These are phyloP conservation scores for Eucera pruinosa DNA, from an alignment of 2,888 invertebrate species.

Conservation along the genomic window DNA sequence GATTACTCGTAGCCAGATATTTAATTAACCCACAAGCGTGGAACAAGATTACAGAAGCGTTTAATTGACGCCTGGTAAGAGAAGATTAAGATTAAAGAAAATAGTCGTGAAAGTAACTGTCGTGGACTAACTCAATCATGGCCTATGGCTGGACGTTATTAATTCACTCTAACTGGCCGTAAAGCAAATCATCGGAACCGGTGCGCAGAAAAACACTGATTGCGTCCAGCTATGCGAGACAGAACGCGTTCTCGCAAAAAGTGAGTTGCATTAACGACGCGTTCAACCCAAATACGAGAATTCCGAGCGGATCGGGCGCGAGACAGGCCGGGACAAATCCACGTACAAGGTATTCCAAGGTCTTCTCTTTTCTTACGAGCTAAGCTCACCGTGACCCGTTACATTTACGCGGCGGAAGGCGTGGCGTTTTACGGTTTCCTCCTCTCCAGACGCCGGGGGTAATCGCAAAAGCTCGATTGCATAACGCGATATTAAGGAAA, in stretches of 20 bases:
- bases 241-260: background rate
- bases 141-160: slow-evolving; percentile 4
- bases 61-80: background rate
- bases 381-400: slow-evolving; percentile 63
- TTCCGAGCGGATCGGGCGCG: slow-evolving; percentile 35
- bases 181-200: slow-evolving; percentile 8
- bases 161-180: slow-evolving; percentile 13
- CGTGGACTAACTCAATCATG: slow-evolving; percentile 12
- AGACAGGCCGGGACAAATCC: slow-evolving; percentile 34
- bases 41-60: background rate
- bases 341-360: slow-evolving; percentile 57
- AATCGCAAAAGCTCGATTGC: slow-evolving; percentile 53
- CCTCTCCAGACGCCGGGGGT: slow-evolving; percentile 35
- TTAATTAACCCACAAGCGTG: background rate
- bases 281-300: slow-evolving; percentile 46
- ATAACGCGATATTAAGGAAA: slow-evolving; percentile 42
- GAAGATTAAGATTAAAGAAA: background rate
- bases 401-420: slow-evolving; percentile 52
- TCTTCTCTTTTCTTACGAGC: slow-evolving; percentile 55
- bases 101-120: slow-evolving; percentile 2
- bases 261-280: background rate
- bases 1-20: background rate
- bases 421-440: slow-evolving; percentile 69
- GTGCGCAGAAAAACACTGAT: background rate
- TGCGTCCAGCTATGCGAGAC: background rate